Base-by-base conservation (phyloP, 1,140 invertebrate species). In the Euglossa dilemma region DNA sequence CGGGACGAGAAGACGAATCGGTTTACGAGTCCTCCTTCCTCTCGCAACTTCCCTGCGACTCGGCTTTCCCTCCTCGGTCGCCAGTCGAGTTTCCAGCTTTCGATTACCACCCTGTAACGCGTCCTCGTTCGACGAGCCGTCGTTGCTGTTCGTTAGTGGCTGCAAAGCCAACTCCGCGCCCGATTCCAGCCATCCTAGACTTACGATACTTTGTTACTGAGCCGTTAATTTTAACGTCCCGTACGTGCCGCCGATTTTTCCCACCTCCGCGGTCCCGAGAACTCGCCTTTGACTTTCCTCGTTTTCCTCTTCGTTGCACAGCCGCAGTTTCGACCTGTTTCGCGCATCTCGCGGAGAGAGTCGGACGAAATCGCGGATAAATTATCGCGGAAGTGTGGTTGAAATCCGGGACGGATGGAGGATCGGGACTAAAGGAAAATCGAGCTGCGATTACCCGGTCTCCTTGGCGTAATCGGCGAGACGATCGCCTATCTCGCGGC, bases 151-250 rank as follows among this genome's bases (percentile, higher is more conserved):
- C 71, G 73, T 79, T 73, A 78, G 66, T 80, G 82, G 71, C 88
- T 81, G 87, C 85, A 89, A 91, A 84, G 52, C 50, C 90, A 89
- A 81, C 80, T 80, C 83, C 83, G 83, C 87, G 87, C 88, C 80
- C 85, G 87, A 88, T 90, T 85, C 69, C 50, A 52, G 12, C 50
- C 16, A 14, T 2, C 50, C 50, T 12, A 36, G 80, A 87, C 88
- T 87, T 90, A 87, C 91, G 90, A 92, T 93, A 93, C 93, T 93
- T 93, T 92, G 92, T 94, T 92, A 94, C 91, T 85, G 72, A 87
- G 90, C 89, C 91, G 93, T 94, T 94, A 94, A 94, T 94, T 94
- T 94, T 94, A 94, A 94, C 91, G 91, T 77, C 64, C 73, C 69
- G 85, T 93, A 94, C 93, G 94, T 93, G 93, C 85, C 87, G 86